Conservation (phyloP, 2,797 vertebrate species). For the Epinephelus awoara region DNA sequence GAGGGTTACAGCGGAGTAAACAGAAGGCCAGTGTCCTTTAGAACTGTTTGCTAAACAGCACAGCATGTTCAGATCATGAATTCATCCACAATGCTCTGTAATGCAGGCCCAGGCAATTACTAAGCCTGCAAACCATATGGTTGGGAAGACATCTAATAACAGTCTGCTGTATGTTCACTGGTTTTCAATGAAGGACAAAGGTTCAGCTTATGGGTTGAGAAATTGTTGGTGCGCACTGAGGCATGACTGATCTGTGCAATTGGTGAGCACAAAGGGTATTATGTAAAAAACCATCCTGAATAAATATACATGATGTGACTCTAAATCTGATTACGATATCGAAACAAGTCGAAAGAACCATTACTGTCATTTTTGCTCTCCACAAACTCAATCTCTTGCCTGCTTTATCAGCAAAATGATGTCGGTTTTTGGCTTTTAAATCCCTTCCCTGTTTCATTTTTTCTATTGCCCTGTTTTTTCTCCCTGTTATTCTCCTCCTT, state of each 20-base stretch:
- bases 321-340: slow-evolving; percentile 68
- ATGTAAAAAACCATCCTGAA: slow-evolving; percentile 60
- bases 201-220: slow-evolving; percentile 65
- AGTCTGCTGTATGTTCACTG: slow-evolving; percentile 63
- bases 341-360: slow-evolving; percentile 55
- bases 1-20: slow-evolving; percentile 71
- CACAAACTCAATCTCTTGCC: slow-evolving; percentile 37
- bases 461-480: slow-evolving; percentile 26
- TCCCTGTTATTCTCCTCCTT: slow-evolving; percentile 41
- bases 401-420: slow-evolving; percentile 49
- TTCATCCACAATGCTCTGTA: slow-evolving; percentile 62
- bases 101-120: slow-evolving; percentile 65
- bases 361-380: slow-evolving; percentile 45
- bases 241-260: slow-evolving; percentile 72
- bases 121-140: slow-evolving; percentile 74
- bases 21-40: slow-evolving; percentile 75
- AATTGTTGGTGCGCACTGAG: slow-evolving; percentile 65
- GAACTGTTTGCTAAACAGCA: slow-evolving; percentile 69
- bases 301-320: slow-evolving; percentile 64
- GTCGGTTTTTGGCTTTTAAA: slow-evolving; percentile 29
- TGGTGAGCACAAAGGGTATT: slow-evolving; percentile 66
- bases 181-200: slow-evolving; percentile 78
- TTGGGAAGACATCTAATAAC: slow-evolving; percentile 74
- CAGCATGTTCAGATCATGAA: slow-evolving; percentile 66
- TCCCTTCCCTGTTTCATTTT: slow-evolving; percentile 55